Evolutionary conservation across 2,113 vertebrate genomes (phyloP).

Genomic region (Emydura subglobosa): DNA sequence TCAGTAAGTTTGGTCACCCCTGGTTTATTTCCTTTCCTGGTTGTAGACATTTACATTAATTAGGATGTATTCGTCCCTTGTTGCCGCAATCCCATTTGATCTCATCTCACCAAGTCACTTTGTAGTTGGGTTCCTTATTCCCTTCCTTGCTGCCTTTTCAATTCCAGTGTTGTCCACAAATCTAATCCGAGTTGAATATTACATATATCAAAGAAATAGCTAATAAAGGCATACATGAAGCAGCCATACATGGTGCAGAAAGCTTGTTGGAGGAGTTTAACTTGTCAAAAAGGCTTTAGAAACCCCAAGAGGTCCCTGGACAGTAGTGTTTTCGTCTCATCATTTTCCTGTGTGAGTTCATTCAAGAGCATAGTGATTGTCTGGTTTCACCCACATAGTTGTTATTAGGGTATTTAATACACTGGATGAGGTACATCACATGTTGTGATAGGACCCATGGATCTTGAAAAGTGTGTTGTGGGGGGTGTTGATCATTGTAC

Average conservation of each 20-base stretch:
- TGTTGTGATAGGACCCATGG: no score
- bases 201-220: background rate
- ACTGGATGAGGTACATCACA: no score
- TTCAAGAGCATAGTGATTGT: no score
- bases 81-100: background rate
- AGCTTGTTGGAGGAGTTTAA: background rate
- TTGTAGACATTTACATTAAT: background rate
- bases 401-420: no score
- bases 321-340: no score
- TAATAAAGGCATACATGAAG: background rate
- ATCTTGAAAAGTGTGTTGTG: no score
- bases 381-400: no score
- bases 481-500: no score
- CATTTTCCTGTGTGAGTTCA: no score
- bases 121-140: background rate
- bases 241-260: background rate
- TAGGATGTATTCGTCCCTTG: background rate
- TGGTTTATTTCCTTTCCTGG: no score
- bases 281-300: background rate
- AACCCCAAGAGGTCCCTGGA: background rate
- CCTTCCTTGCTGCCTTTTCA: background rate
- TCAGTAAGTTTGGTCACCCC: no score
- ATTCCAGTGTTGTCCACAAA: background rate
- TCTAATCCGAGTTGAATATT: rapidly evolving
- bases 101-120: background rate